Base-by-base conservation (phyloP, 2,113 vertebrate species). In the Heterotis niloticus region DNA sequence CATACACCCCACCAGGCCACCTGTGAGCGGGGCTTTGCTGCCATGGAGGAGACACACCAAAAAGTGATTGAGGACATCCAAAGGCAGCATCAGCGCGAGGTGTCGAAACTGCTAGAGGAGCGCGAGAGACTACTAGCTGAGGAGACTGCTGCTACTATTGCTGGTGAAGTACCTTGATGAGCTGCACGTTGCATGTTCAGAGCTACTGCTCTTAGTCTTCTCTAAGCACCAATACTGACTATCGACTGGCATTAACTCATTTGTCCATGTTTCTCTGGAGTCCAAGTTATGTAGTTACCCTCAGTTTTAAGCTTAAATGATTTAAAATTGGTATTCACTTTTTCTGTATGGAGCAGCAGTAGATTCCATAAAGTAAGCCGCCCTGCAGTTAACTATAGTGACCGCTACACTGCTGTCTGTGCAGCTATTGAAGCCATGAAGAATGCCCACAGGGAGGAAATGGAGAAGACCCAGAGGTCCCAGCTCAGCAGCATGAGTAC, bases 351-450 rank as follows among this genome's bases (percentile, higher is more conserved):
- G 34, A 44, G 7, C 34, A 44, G 34, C 34, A 44, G 34, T 2
- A 7, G 2, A 44, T 44, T 44, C 34, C 34, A 7, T 44, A 44
- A 7, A 7, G 34, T 4, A 4, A 44, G 34, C 34, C 2, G 7
- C 34, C 34, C 7, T 44, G 7, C 34, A 44, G 34, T 44, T 44
- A 44, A 44, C 34, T 44, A 44, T 2, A 2, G 3, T 44, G 34
- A 44, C 34, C 34, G 34, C 34, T 44, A 44, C 34, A 44, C 34
- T 44, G 7, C 20, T 28, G 24, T 80, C 73, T 13, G 0, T 12
- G 0, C 80, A 99, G 98, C 98, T 80, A 99, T 99, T 0, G 98
- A 99, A 91, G 98, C 98, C 84, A 99, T 99, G 98, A 99, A 98
- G 90, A 99, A 99, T 0, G 98, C 98, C 0, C 98, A 99, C 87